Percentiles rank a stretch among this genome's conserved stretches.
Evolutionary conservation across 1,140 invertebrate genomes (phyloP).

Genomic region (Amyelois transitella): DNA sequence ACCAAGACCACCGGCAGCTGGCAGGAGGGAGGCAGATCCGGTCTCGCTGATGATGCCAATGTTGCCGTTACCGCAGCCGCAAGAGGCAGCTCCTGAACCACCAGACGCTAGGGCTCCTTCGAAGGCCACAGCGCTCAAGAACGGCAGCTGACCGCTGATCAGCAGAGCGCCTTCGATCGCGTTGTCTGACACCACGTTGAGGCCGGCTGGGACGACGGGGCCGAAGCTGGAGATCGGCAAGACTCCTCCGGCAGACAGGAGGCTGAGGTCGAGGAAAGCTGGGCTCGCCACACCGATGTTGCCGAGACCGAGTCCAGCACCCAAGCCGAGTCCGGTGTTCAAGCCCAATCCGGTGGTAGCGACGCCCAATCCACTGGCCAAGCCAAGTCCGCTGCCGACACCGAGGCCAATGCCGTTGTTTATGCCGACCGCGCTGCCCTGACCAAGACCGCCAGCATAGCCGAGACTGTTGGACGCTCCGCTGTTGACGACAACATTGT

Average conservation of each 20-base stretch:
- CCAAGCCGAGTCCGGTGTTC: background rate
- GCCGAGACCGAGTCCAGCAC: background rate
- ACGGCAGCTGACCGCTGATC: conserved; percentile 30
- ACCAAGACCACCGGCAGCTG: conserved; percentile 5
- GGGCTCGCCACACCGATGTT: background rate
- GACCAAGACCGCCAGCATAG: background rate
- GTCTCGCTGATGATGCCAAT: conserved; percentile 17
- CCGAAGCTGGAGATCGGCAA: conserved; percentile 9
- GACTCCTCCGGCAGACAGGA: background rate
- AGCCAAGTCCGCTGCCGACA: background rate
- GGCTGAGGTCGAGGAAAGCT: background rate
- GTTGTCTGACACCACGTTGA: conserved; percentile 10
- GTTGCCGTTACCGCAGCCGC: conserved; percentile 20
- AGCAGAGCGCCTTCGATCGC: conserved; percentile 26
- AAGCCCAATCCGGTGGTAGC: background rate
- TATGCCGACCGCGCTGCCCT: background rate
- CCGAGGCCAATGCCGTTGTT: too few species aligned
- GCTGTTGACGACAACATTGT: background rate
- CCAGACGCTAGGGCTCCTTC: conserved; percentile 24
- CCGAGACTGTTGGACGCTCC: background rate
- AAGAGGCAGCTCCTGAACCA: conserved; percentile 19
- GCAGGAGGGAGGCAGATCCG: conserved; percentile 3
- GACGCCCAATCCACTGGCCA: background rate
- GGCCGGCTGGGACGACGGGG: conserved; percentile 19
- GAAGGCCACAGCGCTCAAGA: conserved; percentile 31